Evolutionary conservation across 2,888 invertebrate species (phyloP), one percentile per base, ranked within the genome.

Genomic region (Aphidoletes aphidimyza): DNA sequence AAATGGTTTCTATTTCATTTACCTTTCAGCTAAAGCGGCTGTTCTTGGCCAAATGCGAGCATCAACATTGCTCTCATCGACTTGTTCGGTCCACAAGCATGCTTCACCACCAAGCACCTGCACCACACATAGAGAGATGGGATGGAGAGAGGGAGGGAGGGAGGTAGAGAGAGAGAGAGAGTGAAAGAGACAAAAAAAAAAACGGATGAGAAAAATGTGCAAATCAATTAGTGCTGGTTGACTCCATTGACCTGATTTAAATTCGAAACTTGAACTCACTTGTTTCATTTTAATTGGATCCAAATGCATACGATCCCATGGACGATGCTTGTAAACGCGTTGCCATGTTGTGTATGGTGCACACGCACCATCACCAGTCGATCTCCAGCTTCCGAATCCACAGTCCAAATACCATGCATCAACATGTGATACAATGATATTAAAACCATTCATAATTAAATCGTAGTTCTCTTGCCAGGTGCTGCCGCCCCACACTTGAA

Each of bases 401-500:
- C 96, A 96, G 89, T 96, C 96, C 86, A 96, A 91, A 90, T 96
- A 96, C 95, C 95, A 95, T 5, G 95, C 95, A 89, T 96, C 96
- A 85, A 96, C 96, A 89, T 96, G 96, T 22, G 96, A 96, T 85
- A 96, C 90, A 85, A 97, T 93, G 84, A 95, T 91, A 85, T 94
- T 92, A 89, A 93, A 96, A 1, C 96, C 96, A 85, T 94, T 94
- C 86, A 94, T 93, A 36, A 96, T 90, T 5, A 96, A 91, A 86
- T 95, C 95, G 8, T 93, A 92, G 22, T 96, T 95, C 88, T 95
- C 95, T 0, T 94, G 92, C 95, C 96, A 96, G 81, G 93, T 93
- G 87, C 95, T 95, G 0, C 94, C 93, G 54, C 96, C 95, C 96
- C 96, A 96, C 84, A 94, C 92, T 88, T 96, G 95, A 30, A 95